Conservation (phyloP, 2,113 vertebrate genomes). For the Tachysurus vachellii region DNA sequence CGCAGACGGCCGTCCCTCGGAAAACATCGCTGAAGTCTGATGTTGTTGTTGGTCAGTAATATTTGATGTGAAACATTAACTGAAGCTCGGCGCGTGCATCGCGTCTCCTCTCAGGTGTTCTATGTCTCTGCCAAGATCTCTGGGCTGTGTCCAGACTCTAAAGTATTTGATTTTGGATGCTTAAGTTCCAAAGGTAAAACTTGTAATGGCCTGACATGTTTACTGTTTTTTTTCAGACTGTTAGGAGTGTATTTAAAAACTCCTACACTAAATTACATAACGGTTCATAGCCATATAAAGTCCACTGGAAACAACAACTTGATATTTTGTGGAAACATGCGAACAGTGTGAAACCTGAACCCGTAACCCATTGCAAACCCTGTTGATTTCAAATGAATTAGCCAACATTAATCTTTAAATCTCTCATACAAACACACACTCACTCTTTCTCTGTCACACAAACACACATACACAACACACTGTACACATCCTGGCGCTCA, state of each 20-base stretch:
- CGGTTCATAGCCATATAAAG: not conserved
- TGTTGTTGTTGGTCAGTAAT: not conserved
- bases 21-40: not conserved
- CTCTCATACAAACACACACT: not conserved
- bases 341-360: not conserved
- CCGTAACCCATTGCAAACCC: not conserved
- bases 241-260: not conserved
- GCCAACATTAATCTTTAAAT: not conserved
- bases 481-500: constrained; percentile 22
- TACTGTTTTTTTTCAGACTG: not conserved
- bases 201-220: not conserved
- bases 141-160: not conserved
- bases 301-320: not conserved
- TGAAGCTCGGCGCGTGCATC: not conserved
- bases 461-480: constrained; percentile 31
- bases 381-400: not conserved
- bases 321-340: not conserved
- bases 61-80: not conserved
- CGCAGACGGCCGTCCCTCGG: not conserved
- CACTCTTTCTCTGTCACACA: not conserved
- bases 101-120: not conserved
- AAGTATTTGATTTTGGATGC: not conserved
- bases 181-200: not conserved
- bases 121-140: not conserved
- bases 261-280: not conserved